Evolutionary conservation across 2,113 vertebrate species (phyloP), one percentile per base, ranked within the genome.

Genomic region (Cebus imitator): DNA sequence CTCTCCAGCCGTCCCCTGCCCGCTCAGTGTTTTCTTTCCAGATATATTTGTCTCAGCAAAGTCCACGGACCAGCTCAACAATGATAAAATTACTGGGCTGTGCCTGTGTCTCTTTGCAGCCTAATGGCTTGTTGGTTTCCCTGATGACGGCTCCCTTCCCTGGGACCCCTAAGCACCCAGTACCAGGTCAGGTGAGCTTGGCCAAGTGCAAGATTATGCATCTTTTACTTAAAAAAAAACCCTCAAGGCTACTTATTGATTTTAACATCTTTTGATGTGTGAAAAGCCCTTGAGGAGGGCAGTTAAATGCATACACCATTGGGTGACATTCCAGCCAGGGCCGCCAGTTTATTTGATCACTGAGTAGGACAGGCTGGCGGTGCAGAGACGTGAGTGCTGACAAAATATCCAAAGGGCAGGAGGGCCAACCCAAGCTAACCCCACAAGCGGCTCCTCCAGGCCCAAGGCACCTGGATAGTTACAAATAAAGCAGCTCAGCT

Each of bases 21-120:
- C 11, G 6, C 10, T 0, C 64, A 13, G 70, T 0, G 2, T 55
- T 70, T 84, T 27, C 90, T 64, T 43, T 50, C 90, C 50, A 35
- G 76, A 76, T 75, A 10, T 2, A 30, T 76, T 87, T 57, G 90
- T 61, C 97, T 98, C 92, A 96, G 97, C 96, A 85, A 84, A 96
- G 95, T 92, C 80, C 43, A 0, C 0, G 27, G 90, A n/a, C 80
- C 87, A 43, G 90, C 95, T 87, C 87, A 16, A 57, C 23, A 13
- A 23, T 9, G 52, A 83, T 68, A 92, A 64, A 35, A 45, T 87
- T 70, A 95, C 93, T 48, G 58, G 88, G 37, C 55, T 76, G 81
- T 58, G 81, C 90, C 61, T n/a, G 7, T 87, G 58, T 2, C 1
- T 61, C 52, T 87, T 73, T 89, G 17, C 85, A 90, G 87, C 48